A percentile compares a stretch with the other conserved stretches of the same genome.
Evolutionary conservation across 2,113 vertebrate species (phyloP).

Genomic region (Thomomys bottae): DNA sequence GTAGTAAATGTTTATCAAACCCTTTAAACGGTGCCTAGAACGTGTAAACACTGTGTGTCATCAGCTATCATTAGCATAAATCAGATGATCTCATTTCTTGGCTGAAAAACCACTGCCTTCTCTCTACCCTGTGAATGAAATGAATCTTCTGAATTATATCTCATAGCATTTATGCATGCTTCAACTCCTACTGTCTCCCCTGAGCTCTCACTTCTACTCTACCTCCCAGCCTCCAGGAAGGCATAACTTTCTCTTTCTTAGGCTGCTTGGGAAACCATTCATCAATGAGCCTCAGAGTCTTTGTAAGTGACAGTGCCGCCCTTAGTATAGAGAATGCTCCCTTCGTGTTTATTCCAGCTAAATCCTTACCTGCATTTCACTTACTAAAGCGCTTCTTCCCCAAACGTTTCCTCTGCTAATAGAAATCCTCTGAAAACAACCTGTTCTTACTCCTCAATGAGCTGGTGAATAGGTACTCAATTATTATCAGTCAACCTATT

Average conservation of each 20-base stretch:
- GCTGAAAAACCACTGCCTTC: conserved; percentile 22
- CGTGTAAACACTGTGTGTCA: background rate
- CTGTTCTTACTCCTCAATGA: background rate
- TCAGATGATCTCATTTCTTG: background rate
- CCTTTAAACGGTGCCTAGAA: background rate
- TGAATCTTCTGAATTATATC: background rate
- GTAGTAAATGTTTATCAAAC: background rate
- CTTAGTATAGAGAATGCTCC: background rate
- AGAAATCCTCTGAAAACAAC: conserved; percentile 6
- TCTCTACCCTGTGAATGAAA: background rate
- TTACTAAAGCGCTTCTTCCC: conserved; percentile 5
- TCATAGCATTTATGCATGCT: background rate
- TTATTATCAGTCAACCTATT: background rate
- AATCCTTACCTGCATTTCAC: conserved; percentile 2
- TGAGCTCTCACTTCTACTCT: background rate
- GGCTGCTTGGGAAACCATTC: background rate
- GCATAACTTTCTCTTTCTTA: background rate
- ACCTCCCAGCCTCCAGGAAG: background rate
- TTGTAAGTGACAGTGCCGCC: background rate
- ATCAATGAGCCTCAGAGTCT: background rate
- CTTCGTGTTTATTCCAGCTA: background rate
- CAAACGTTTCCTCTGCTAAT: background rate
- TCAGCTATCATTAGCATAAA: background rate
- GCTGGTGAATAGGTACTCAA: background rate
- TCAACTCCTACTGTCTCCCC: background rate